Base-by-base conservation (phyloP, 2,113 vertebrate species). In the Puntigrus tetrazona region DNA sequence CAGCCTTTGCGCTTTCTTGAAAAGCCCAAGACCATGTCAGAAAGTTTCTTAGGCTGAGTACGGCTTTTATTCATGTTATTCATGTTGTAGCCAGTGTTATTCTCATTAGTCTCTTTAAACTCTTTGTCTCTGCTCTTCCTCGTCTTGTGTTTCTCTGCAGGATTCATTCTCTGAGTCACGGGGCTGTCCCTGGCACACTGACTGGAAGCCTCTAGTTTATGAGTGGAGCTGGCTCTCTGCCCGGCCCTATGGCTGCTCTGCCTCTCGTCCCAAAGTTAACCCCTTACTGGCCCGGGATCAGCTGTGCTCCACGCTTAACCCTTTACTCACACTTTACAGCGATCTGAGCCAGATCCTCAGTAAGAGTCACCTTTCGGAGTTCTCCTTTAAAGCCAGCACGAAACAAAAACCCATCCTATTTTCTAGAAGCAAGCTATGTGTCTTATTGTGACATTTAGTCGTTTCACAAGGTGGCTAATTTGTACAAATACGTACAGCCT, bases 141-240 rank as follows among this genome's bases (percentile, higher is more conserved):
- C 70, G 89, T 78, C 45, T 67, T 81, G 1, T 57, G 7, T 87
- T 34, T 91, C 50, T 78, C 29, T 84, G 70, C 61, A 41, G 76
- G 91, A 93, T 91, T 92, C 94, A 90, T 89, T 90, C 89, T 67
- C 86, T 94, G 94, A 94, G 92, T 94, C 93, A 94, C 93, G 93
- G 92, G 93, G 92, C 92, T 92, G 94, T 94, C 93, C 91, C 94
- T 95, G 93, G 94, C 93, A 93, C 91, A 92, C 89, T 57, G 63
- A 65, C 83, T 50, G 84, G 78, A 85, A 82, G 79, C 79, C 92
- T 91, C 91, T 89, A 91, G 93, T 94, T 93, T 95, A 91, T 93
- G 94, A 94, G 91, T 88, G 92, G 87, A 90, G 88, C 89, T 94
- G 93, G 94, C 93, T 81, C 77, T 70, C 45, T 89, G 91, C 94